Evolutionary conservation across 2,797 vertebrate genomes (phyloP).

Genomic region (Scolopax bukidnonensis): DNA sequence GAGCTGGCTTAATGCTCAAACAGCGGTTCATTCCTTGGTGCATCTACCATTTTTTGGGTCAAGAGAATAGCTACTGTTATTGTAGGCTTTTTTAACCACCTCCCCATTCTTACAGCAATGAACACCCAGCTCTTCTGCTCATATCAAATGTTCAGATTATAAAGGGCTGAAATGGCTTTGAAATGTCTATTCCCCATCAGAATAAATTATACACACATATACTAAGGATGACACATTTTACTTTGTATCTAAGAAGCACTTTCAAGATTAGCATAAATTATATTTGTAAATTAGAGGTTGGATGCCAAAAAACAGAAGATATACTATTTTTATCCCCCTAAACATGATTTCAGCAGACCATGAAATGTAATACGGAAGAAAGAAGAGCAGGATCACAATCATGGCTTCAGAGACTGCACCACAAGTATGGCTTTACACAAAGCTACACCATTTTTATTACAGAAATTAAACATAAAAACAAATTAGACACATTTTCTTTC

Average conservation of each 20-base stretch:
- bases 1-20: background rate
- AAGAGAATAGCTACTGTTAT: background rate
- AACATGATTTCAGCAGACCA: slow-evolving; percentile 63
- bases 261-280: slow-evolving; percentile 81
- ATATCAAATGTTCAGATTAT: slow-evolving; percentile 40
- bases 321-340: slow-evolving; percentile 71
- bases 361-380: slow-evolving; percentile 40
- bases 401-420: background rate
- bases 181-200: slow-evolving; percentile 60
- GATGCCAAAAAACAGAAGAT: slow-evolving; percentile 73
- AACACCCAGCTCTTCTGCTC: background rate
- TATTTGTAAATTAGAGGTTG: slow-evolving; percentile 73
- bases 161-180: slow-evolving; percentile 60
- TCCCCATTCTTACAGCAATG: background rate
- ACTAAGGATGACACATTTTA: slow-evolving; percentile 67
- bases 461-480: background rate
- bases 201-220: slow-evolving; percentile 68
- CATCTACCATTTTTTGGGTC: background rate
- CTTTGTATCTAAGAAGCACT: slow-evolving; percentile 71
- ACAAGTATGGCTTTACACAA: background rate
- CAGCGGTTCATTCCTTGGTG: background rate
- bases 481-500: background rate
- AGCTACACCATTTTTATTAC: background rate
- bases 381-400: slow-evolving; percentile 15
- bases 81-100: slow-evolving; percentile 19